Evolutionary conservation across 2,888 invertebrate genomes (phyloP), one percentile per base, ranked within the genome.

Genomic region (Parapristionchus giblindavisi): DNA sequence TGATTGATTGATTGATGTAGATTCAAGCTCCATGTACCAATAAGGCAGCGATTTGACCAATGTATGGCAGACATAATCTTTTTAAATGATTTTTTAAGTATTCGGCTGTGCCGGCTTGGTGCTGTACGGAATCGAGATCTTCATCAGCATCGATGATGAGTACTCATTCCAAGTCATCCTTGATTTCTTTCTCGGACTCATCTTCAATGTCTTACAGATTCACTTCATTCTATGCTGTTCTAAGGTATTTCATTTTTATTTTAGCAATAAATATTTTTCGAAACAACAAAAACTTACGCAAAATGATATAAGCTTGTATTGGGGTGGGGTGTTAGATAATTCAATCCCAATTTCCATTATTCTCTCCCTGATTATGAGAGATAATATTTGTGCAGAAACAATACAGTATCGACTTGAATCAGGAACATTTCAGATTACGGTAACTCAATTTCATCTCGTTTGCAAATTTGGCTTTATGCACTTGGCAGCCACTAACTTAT

Each of bases 171-270:
- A 14, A 11, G 34, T 63, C 63, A 81, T 81, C 24, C 36, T 84
- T 11, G 87, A 87, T 78, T 85, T 85, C 29, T 87, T 87, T 77
- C 77, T 87, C 43, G n/a, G n/a, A n/a, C n/a, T n/a, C n/a, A n/a
- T n/a, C n/a, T n/a, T n/a, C n/a, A n/a, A n/a, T n/a, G n/a, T n/a
- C n/a, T n/a, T n/a, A n/a, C 87, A 87, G 76, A 86, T 87, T 84
- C 87, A 87, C 75, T 87, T 87, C 77, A 83, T 87, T 40, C 87
- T 87, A 75, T 85, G 85, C 54, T 86, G 87, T 65, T 86, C 87
- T 17, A 87, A 85, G 79, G 87, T 87, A 52, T n/a, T n/a, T n/a
- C n/a, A n/a, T n/a, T n/a, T n/a, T n/a, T n/a, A n/a, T n/a, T n/a
- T n/a, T n/a, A n/a, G n/a, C n/a, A n/a, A n/a, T n/a, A n/a, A n/a